Conservation (phyloP, 1,140 invertebrate genomes). For the Drosophila nannoptera region DNA sequence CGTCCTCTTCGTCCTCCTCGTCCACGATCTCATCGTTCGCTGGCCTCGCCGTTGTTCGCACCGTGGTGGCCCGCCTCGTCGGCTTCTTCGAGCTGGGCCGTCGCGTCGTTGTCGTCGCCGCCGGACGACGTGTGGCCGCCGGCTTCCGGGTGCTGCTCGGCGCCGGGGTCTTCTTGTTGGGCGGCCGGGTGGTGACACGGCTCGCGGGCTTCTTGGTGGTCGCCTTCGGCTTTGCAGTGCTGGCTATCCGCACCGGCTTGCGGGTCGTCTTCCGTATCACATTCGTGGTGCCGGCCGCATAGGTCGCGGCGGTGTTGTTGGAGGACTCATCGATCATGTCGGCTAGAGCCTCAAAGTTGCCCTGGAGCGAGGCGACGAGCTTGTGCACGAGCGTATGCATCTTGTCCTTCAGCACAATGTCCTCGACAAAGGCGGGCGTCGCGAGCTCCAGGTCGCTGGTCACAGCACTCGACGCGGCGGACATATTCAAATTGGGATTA, state of each 20-base stretch:
- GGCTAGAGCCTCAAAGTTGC: conserved; percentile 88
- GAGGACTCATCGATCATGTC: conserved; percentile 83
- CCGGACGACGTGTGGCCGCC: conserved; percentile 30
- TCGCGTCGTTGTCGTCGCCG: conserved; percentile 57
- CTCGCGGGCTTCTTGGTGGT: conserved; percentile 74
- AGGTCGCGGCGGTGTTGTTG: conserved; percentile 67
- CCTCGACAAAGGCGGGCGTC: conserved; percentile 86
- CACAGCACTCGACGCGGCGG: conserved; percentile 82
- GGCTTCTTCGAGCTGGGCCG: conserved; percentile 80
- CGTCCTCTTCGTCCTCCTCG: conserved; percentile 80
- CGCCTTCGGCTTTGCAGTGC: conserved; percentile 59
- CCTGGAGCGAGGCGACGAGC: conserved; percentile 89
- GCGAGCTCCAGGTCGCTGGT: conserved; percentile 83
- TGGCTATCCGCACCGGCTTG: conserved; percentile 58
- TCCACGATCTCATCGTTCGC: conserved; percentile 66
- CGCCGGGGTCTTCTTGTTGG: conserved; percentile 75
- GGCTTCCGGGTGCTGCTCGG: conserved; percentile 59
- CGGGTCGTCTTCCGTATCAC: conserved; percentile 45
- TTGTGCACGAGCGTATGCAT: conserved; percentile 90
- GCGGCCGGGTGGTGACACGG: conserved; percentile 80
- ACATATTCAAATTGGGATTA: conserved; percentile 88
- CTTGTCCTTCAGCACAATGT: conserved; percentile 87
- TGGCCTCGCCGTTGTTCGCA: conserved; percentile 52
- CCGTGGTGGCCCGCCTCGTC: conserved; percentile 52
- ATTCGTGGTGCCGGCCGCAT: conserved; percentile 45